Percentiles rank a stretch among this genome's conserved stretches.
Conservation (phyloP, 2,113 vertebrate species). For the Takifugu flavidus region DNA sequence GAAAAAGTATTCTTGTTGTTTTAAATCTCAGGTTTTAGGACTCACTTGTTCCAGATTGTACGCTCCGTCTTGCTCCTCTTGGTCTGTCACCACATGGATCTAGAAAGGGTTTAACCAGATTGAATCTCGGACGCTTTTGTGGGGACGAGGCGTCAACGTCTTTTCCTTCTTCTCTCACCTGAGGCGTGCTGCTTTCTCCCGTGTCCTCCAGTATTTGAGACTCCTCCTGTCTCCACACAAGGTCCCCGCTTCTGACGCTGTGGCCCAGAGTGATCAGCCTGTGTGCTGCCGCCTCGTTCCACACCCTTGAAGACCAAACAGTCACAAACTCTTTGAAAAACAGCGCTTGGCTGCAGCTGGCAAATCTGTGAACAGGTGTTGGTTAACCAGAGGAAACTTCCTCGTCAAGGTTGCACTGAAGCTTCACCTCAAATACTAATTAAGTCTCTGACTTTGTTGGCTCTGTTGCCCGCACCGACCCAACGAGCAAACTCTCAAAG, state of each 20-base stretch:
- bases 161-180: slow-evolving; percentile 33
- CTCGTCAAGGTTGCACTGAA: no score
- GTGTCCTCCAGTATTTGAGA: slow-evolving; percentile 20
- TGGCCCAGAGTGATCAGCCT: slow-evolving; percentile 79
- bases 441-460: no score
- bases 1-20: neutral
- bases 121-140: neutral
- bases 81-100: slow-evolving; percentile 73
- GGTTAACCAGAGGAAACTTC: no score
- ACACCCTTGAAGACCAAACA: neutral
- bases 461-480: no score
- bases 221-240: slow-evolving; percentile 70
- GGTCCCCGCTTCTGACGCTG: slow-evolving; percentile 81
- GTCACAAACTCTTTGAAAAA: slow-evolving; percentile 2
- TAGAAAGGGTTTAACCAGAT: slow-evolving; percentile 21
- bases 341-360: no score
- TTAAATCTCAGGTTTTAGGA: no score
- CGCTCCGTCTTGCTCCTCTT: slow-evolving; percentile 58
- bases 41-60: slow-evolving; percentile 69
- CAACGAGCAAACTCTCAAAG: no score
- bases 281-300: slow-evolving; percentile 76
- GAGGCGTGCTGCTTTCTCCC: slow-evolving; percentile 30
- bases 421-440: no score
- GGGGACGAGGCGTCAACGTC: no score
- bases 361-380: no score